Evolutionary conservation across 2,113 vertebrate species (phyloP), one percentile per base, ranked within the genome.

Genomic region (Pseudopodoces humilis): DNA sequence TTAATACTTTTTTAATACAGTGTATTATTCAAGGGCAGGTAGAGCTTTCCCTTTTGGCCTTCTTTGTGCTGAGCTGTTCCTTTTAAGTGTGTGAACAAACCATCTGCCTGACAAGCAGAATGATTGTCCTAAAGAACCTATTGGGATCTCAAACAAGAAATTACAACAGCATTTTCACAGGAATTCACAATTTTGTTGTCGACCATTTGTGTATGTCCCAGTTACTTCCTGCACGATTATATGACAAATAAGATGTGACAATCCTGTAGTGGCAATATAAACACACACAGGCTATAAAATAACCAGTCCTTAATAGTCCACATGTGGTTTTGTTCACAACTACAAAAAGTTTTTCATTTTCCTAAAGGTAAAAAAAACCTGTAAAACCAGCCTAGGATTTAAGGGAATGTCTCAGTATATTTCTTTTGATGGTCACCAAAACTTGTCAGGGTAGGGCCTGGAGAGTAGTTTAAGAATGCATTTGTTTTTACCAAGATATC

Each of bases 401-500:
- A 97, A 96, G 80, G 91, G 75, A 91, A 86, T 1, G 0, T 93
- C 91, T 93, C 78, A 82, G 58, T 97, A 62, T 94, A 93, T 97
- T 97, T 95, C 89, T 83, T 96, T 55, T 84, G 95, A 97, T 94
- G 95, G 94, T 96, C 97, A 97, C 84, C 96, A 78, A 89, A 97
- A 91, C 75, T 97, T 96, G 95, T 95, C 90, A 92, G 94, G 92
- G 86, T 96, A 96, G 80, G 94, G 93, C 92, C 93, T 91, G 94
- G 94, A 92, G 93, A 98, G 95, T 96, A 96, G 86, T 94, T 97
- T 96, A 96, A 97, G 97, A 96, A 98, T 92, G 75, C 96, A 97
- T 98, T 97, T 98, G 96, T 97, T 97, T 96, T 96, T 96, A 97
- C 91, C 94, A 92, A 97, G 94, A 96, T 94, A 97, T 86, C 95